Evolutionary conservation across 2,888 invertebrate species (phyloP).

Genomic region (Apocheima hispidaria): DNA sequence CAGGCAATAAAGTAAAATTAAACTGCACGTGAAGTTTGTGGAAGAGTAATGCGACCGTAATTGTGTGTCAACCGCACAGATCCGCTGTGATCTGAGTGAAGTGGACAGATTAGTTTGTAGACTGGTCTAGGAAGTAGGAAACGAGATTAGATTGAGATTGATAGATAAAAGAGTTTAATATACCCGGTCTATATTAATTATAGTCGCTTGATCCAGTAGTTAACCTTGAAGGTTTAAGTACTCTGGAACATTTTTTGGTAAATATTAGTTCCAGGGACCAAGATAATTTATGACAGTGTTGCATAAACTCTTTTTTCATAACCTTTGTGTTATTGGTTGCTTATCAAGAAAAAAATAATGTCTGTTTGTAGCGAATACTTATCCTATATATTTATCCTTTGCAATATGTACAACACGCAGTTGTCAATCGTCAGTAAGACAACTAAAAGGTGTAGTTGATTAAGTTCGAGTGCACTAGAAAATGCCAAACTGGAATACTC

Average conservation of each 20-base stretch:
- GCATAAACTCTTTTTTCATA: too few species aligned
- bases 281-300: background rate
- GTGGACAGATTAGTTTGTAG: slow-evolving; percentile 48
- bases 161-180: slow-evolving; percentile 15
- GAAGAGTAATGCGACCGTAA: slow-evolving; percentile 50
- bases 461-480: background rate
- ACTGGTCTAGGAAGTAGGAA: slow-evolving; percentile 4
- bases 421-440: too few species aligned
- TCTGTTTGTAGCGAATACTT: too few species aligned
- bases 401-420: too few species aligned
- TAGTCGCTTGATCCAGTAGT: slow-evolving; percentile 1
- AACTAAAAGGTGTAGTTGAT: background rate
- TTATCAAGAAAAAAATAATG: too few species aligned
- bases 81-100: slow-evolving; percentile 48
- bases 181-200: background rate
- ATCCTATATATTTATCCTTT: too few species aligned
- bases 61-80: slow-evolving; percentile 62
- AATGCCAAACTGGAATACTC: background rate
- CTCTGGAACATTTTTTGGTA: too few species aligned
- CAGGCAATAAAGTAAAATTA: background rate
- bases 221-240: too few species aligned
- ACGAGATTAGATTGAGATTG: slow-evolving; percentile 24
- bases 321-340: too few species aligned
- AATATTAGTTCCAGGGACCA: too few species aligned
- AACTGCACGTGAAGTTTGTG: slow-evolving; percentile 14